These are phyloP conservation scores for Procavia capensis DNA, from an alignment of 2,113 vertebrate genomes.

Conservation along the genomic window DNA sequence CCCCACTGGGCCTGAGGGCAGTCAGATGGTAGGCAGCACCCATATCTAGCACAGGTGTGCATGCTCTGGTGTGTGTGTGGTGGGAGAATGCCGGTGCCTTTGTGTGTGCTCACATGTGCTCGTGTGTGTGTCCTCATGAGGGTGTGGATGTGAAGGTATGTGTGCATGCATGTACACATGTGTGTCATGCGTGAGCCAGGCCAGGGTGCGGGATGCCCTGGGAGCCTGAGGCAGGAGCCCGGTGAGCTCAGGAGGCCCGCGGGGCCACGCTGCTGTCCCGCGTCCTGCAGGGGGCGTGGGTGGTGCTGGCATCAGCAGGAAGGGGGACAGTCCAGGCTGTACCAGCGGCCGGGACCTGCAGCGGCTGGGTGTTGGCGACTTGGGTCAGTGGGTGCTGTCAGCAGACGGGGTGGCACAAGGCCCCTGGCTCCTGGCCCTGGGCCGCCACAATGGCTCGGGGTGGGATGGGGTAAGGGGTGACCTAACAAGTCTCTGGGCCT, in stretches of 20 bases:
- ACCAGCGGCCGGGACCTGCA: background rate
- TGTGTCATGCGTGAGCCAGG: too few relatives aligned
- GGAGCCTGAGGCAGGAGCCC: background rate
- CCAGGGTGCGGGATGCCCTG: background rate
- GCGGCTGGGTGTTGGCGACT: background rate
- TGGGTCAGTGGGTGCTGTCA: background rate
- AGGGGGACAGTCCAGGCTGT: background rate
- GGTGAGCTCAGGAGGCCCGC: background rate
- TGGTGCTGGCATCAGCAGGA: fast-evolving
- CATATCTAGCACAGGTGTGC: too few relatives aligned
- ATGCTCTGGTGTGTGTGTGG: too few relatives aligned
- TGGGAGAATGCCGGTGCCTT: fast-evolving
- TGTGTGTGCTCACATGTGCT: background rate
- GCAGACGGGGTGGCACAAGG: background rate
- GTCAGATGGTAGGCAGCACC: background rate
- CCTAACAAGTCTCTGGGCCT: background rate
- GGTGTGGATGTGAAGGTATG: too few relatives aligned
- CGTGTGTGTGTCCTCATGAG: background rate
- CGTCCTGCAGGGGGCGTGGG: fast-evolving
- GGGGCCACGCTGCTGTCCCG: fast-evolving
- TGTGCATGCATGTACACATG: too few relatives aligned
- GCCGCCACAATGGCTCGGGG: background rate
- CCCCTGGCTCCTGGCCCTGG: background rate
- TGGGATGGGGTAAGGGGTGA: background rate
- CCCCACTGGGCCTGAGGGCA: background rate